phyloP scores from a whole-genome alignment of 2,113 vertebrate genomes.

The Rhineura floridana region DNA sequence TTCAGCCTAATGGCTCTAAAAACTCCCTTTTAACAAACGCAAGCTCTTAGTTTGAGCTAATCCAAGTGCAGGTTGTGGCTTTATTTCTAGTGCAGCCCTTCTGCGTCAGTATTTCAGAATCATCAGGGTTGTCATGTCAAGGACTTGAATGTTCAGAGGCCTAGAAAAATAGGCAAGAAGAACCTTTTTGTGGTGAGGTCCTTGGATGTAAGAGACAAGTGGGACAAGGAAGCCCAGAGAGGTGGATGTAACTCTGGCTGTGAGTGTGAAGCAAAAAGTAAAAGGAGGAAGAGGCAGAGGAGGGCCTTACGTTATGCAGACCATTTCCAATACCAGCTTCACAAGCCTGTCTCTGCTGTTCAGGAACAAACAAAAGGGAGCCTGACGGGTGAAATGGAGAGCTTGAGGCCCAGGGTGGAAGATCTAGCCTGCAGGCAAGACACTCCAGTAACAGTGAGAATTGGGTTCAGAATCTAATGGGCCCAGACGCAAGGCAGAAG shows the following conservation, averaged over 20 bases:
- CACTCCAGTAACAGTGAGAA: not conserved
- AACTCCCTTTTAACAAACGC: not conserved
- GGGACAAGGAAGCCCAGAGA: not conserved
- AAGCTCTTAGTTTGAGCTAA: not conserved
- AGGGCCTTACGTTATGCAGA: not conserved
- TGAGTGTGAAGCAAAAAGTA: not conserved
- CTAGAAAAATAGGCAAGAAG: not conserved
- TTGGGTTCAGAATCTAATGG: not conserved
- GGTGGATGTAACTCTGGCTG: not conserved
- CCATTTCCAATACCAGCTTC: too few species aligned
- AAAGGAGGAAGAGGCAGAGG: not conserved
- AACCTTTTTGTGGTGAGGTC: not conserved
- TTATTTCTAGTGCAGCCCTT: not conserved
- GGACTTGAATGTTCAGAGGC: too few species aligned
- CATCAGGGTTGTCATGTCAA: not conserved
- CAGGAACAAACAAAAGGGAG: not conserved
- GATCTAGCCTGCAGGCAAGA: not conserved
- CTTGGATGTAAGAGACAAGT: not conserved
- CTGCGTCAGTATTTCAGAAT: not conserved
- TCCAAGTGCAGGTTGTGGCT: not conserved
- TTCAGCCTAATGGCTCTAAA: not conserved
- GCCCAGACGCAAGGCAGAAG: not conserved
- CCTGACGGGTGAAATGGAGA: not conserved
- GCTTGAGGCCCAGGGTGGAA: not conserved
- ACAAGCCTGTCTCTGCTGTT: not conserved